Base-by-base conservation (phyloP, 2,888 invertebrate genomes). In the Drosophila testacea region DNA sequence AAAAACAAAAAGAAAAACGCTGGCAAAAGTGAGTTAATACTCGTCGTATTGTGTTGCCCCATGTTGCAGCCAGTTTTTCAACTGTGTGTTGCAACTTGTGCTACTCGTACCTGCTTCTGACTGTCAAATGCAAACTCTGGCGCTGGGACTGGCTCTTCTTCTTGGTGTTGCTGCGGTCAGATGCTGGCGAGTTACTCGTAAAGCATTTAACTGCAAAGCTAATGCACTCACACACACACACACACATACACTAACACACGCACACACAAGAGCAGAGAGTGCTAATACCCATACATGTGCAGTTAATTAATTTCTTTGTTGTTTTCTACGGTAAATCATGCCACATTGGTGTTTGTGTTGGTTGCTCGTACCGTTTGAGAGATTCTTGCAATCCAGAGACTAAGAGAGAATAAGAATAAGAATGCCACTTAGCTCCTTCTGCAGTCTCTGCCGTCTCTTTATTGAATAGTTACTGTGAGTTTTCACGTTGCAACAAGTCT, bases 241-340 rank as follows among this genome's bases (percentile, higher is more conserved):
- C 62, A 62, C 55, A 64, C 57, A 54, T 56, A 54, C 28, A 61
- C 67, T 16, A 16, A 71, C 51, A 61, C 52, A 50, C 42, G 56
- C 30, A 39, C 30, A 28, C 56, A 50, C 32, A 47, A 10, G 50
- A 11, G 60, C 39, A 62, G 32, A 27, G 44, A n/a, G 42, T 30
- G 56, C 47, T 48, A 54, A 70, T 50, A 68, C 74, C 38, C 72
- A 82, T 74, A 87, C 82, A 74, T 68, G 77, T 77, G 77, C 79
- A 84, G 88, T 83, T 88, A 87, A 88, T 88, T 88, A 88, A 88
- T 88, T 88, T 88, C 89, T 87, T 88, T 83, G 87, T 88, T 88
- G 84, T 81, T 84, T 59, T 78, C 84, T 88, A 87, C 84, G 87
- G 87, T 88, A 86, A 87, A 87, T 88, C 88, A 87, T 87, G 79